A percentile compares a stretch with the other conserved stretches of the same genome.
Evolutionary conservation across 2,888 invertebrate species (phyloP).

Genomic region (Lottia scabra): DNA sequence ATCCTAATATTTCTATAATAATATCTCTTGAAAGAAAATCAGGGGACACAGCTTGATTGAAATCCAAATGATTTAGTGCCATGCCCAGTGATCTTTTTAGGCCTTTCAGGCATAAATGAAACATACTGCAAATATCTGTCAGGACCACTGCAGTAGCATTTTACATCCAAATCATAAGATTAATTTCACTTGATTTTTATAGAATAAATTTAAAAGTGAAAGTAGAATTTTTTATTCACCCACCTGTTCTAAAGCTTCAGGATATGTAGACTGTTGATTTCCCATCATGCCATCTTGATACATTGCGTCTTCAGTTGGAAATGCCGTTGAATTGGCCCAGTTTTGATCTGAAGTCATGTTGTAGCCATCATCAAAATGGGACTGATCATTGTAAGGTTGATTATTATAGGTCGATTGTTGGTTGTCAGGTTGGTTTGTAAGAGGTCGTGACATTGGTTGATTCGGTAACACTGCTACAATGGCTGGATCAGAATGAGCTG

Average conservation of each 20-base stretch:
- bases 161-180: too few relatives aligned
- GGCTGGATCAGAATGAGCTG: constrained; percentile 61
- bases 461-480: constrained; percentile 50
- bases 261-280: background rate
- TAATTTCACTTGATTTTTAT: too few relatives aligned
- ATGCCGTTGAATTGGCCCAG: constrained; percentile 1
- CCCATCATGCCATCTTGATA: background rate
- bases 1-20: too few relatives aligned
- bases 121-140: too few relatives aligned
- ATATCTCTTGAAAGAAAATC: too few relatives aligned
- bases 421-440: constrained; percentile 26
- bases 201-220: too few relatives aligned
- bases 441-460: constrained; percentile 53
- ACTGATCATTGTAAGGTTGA: constrained; percentile 24
- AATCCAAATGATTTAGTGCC: too few relatives aligned
- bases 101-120: too few relatives aligned
- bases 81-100: too few relatives aligned
- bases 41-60: too few relatives aligned
- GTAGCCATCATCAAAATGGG: background rate
- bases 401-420: constrained; percentile 20
- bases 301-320: background rate
- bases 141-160: too few relatives aligned
- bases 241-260: background rate
- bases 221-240: too few relatives aligned
- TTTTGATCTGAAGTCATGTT: background rate